These are phyloP conservation scores for Conomelus anceps DNA, from an alignment of 2,888 invertebrate genomes.

Conservation along the genomic window DNA sequence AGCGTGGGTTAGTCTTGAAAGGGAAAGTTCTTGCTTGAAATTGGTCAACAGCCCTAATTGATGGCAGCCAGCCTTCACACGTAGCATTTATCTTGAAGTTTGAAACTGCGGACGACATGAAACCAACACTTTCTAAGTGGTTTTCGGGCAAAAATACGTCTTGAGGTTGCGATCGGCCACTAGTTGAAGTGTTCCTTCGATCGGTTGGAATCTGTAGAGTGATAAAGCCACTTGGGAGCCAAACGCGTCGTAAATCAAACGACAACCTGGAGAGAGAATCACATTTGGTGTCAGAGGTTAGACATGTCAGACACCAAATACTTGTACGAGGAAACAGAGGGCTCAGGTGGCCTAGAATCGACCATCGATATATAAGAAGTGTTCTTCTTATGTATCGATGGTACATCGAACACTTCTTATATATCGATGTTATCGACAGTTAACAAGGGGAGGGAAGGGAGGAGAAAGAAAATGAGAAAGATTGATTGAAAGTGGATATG, in stretches of 20 bases:
- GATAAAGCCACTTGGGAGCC: not conserved
- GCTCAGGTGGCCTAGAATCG: too few relatives aligned
- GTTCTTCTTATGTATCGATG: too few relatives aligned
- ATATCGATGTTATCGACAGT: too few relatives aligned
- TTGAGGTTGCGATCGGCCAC: not conserved
- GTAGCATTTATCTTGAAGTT: not conserved
- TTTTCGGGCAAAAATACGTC: not conserved
- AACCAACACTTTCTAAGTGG: not conserved
- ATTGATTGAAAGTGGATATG: not conserved
- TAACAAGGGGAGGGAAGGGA: too few relatives aligned
- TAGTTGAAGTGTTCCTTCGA: too few relatives aligned
- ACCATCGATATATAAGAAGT: too few relatives aligned
- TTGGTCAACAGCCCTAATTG: not conserved
- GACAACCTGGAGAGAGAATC: not conserved
- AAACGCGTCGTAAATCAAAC: not conserved
- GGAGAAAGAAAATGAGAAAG: not conserved
- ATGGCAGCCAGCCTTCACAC: not conserved
- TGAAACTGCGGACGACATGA: not conserved
- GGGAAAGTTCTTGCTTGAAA: not conserved
- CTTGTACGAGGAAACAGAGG: not conserved
- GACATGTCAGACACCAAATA: not conserved
- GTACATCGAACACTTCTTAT: too few relatives aligned
- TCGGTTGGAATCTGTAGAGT: too few relatives aligned
- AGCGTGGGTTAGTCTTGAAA: not conserved
- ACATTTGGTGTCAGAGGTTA: not conserved